Base-by-base conservation (phyloP, 2,113 vertebrate genomes). In the Micromys minutus region DNA sequence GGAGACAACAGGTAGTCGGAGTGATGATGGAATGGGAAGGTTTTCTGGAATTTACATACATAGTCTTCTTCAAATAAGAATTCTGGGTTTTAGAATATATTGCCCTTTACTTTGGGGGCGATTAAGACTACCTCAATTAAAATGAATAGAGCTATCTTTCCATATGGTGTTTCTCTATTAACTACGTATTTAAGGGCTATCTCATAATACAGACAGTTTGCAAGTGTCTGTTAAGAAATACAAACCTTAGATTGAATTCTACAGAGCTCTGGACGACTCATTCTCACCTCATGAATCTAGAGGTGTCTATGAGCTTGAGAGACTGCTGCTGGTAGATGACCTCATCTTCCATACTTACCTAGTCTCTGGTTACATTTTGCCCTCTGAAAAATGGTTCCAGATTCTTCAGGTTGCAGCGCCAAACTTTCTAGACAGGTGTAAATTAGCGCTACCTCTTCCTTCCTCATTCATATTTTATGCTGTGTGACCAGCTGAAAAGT, bases 261-360 rank as follows among this genome's bases (percentile, higher is more conserved):
- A 93, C 98, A 98, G 98, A 87, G 89, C 91, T 96, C 91, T 16
- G 63, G 84, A 50, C 92, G 91, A 91, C 93, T 96, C 97, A 94
- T 98, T 98, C 97, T 97, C 97, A 98, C 97, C 95, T 98, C 97
- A 97, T 98, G 98, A 98, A 98, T 98, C 93, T 95, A 96, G 65
- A 97, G 98, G 94, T 97, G 98, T 98, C 98, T 97, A 88, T 95
- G 98, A 97, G 96, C 97, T 97, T 97, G 97, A 96, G 97, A 94
- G 96, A 97, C 94, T 97, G 93, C 97, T 96, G 91, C 59, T 95
- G 94, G 95, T 91, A 71, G 91, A 98, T 98, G 98, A 98, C 97
- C 97, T 98, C 98, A 98, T 97, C 97, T 97, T 94, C 83, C 84
- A 96, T 75, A 96, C 98, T 98, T 97, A 96, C 87, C 95, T 96